A percentile compares a stretch with the other conserved stretches of the same genome.
phyloP scores from a whole-genome alignment of 2,113 vertebrate species.

The Penelope pileata region DNA sequence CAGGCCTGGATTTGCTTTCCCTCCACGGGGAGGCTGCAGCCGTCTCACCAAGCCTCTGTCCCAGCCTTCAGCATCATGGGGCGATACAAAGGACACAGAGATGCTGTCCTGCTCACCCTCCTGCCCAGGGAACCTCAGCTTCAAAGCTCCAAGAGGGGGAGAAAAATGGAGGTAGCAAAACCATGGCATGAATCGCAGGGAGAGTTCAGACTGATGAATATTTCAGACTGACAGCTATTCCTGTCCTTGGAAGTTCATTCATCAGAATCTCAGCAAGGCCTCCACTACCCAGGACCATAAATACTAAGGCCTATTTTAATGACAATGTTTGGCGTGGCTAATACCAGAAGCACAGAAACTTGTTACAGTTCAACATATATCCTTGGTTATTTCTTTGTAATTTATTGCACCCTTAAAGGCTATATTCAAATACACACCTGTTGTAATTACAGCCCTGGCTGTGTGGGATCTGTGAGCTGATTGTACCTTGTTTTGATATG shows the following conservation, averaged over 20 bases:
- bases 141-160: background rate
- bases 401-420: conserved; percentile 29
- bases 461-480: background rate
- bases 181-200: background rate
- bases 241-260: conserved; percentile 67
- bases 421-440: conserved; percentile 1
- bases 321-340: conserved; percentile 4
- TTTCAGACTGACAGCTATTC: conserved; percentile 68
- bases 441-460: conserved; percentile 19
- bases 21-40: fast-evolving
- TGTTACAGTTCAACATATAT: conserved; percentile 18
- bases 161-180: background rate
- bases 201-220: conserved; percentile 68
- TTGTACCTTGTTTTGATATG: background rate
- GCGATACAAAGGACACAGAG: background rate
- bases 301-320: conserved; percentile 60
- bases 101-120: background rate
- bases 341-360: background rate
- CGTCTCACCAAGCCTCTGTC: background rate
- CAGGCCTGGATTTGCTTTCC: background rate
- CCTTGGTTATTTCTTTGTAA: background rate
- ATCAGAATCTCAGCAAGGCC: conserved; percentile 64
- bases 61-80: background rate
- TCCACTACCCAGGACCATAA: conserved; percentile 56
- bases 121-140: background rate